Base-by-base conservation (phyloP, 1,140 invertebrate species). In the Fopius arisanus region DNA sequence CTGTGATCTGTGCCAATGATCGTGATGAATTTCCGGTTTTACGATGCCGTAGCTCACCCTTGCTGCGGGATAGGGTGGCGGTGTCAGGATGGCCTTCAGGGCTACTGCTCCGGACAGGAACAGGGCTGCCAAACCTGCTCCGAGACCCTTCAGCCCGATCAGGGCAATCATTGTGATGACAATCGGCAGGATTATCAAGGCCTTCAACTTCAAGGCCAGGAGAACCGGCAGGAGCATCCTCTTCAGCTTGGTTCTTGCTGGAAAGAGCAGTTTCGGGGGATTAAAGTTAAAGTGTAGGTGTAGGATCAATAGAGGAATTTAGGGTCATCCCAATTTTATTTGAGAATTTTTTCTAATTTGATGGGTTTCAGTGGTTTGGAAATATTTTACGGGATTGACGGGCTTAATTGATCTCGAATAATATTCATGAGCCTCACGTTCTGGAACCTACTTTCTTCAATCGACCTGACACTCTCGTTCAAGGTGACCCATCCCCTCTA, bases 121-220 rank as follows among this genome's bases (percentile, higher is more conserved):
- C 65, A 93, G 84, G 1, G 92, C 90, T 75, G 91, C 83, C n/a
- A 92, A 79, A 41, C 91, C 90, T 23, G 90, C 89, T 48, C 90
- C 90, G 4, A 93, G 84, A 51, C 91, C 91, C 77, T 93, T 93
- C 75, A 93, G 89, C 0, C 91, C 90, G 48, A 93, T 87, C 33
- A 92, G 81, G 16, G 90, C 90, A 63, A 93, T 89, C 33, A 90
- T 74, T 6, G 90, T 90, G 33, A 93, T 87, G 26, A 92, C 74
- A 14, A 92, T 88, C n/a, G 92, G 92, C 40, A 93, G 77, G 31
- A 92, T 82, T 9, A 93, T 89, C 23, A 90, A 84, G 23, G 90
- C 89, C 82, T 93, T 93, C 75, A 93, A 77, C 79, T 92, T 91
- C 74, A 93, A 79, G 21, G 89, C 87, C 69, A 93, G 78, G 2